These are phyloP conservation scores for Diploptera punctata DNA, from an alignment of 2,888 invertebrate species.

Conservation along the genomic window DNA sequence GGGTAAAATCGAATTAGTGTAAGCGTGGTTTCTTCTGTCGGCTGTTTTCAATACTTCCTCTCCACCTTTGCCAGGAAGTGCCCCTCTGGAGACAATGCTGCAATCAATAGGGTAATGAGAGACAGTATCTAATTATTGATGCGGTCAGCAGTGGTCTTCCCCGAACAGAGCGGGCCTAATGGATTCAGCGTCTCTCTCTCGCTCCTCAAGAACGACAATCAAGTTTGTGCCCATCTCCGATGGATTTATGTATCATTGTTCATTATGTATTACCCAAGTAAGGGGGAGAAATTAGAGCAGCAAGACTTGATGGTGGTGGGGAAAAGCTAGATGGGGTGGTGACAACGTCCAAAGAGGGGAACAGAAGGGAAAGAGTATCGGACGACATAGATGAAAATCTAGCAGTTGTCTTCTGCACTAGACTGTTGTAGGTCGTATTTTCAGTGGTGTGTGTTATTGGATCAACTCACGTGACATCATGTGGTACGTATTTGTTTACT, in stretches of 20 bases:
- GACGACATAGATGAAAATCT: constrained; percentile 20
- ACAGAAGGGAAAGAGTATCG: background rate
- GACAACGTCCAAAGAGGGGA: constrained; percentile 27
- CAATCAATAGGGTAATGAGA: constrained; percentile 37
- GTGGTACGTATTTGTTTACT: too few species aligned
- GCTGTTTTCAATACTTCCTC: background rate
- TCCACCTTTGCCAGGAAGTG: background rate
- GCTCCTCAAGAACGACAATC: constrained; percentile 28
- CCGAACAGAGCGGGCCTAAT: constrained; percentile 26
- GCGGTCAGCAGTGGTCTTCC: constrained; percentile 23
- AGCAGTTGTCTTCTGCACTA: constrained; percentile 20
- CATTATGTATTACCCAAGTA: constrained; percentile 31
- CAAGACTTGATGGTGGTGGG: background rate
- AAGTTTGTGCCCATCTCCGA: constrained; percentile 29
- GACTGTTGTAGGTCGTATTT: constrained; percentile 10
- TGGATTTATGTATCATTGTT: constrained; percentile 38
- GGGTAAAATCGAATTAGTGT: background rate
- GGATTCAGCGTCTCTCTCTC: constrained; percentile 22
- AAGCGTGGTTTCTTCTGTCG: background rate
- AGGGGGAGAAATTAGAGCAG: constrained; percentile 17
- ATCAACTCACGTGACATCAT: too few species aligned
- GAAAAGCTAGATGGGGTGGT: constrained; percentile 9
- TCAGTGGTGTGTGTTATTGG: background rate
- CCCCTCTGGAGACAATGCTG: constrained; percentile 31
- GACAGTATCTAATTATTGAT: constrained; percentile 34